phyloP scores from a whole-genome alignment of 2,888 invertebrate genomes.

The Prosopocoilus inquinatus region DNA sequence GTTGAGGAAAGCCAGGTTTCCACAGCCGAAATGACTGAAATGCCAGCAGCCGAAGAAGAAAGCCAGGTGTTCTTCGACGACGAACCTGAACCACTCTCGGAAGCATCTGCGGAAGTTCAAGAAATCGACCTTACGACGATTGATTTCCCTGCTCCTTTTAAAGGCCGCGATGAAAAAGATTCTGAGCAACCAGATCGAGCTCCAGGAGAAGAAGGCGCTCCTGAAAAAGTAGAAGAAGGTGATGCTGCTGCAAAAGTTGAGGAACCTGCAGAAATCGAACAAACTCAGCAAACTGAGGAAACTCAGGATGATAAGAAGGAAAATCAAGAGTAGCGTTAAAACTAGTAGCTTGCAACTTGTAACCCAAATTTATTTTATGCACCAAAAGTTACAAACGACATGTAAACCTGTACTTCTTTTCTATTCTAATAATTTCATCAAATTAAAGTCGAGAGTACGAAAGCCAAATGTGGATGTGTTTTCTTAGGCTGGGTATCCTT shows the following conservation, averaged over 20 bases:
- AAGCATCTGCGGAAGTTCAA: conserved; percentile 32
- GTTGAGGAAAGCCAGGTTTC: conserved; percentile 43
- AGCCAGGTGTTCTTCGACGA: conserved; percentile 46
- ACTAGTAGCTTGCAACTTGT: background rate
- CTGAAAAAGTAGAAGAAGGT: conserved; percentile 33
- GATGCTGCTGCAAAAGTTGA: conserved; percentile 40
- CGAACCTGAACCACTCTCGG: conserved; percentile 14
- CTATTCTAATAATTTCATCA: too few species aligned
- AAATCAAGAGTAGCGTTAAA: too few species aligned
- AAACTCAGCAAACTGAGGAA: background rate
- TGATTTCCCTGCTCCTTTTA: background rate
- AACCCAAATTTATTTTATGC: too few species aligned
- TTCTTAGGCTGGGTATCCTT: too few species aligned
- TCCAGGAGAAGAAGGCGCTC: conserved; percentile 27
- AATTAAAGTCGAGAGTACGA: too few species aligned
- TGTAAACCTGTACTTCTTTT: too few species aligned
- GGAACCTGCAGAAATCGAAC: conserved; percentile 37
- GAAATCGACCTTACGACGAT: conserved; percentile 40
- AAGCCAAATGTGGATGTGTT: too few species aligned
- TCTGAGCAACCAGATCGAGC: conserved; percentile 3
- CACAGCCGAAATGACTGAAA: conserved; percentile 37
- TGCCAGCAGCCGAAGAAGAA: conserved; percentile 42
- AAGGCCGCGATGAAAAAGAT: background rate
- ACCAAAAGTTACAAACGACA: too few species aligned
- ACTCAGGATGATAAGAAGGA: too few species aligned